Evolutionary conservation across 2,888 invertebrate genomes (phyloP).

Genomic region (Entomobrya proxima): DNA sequence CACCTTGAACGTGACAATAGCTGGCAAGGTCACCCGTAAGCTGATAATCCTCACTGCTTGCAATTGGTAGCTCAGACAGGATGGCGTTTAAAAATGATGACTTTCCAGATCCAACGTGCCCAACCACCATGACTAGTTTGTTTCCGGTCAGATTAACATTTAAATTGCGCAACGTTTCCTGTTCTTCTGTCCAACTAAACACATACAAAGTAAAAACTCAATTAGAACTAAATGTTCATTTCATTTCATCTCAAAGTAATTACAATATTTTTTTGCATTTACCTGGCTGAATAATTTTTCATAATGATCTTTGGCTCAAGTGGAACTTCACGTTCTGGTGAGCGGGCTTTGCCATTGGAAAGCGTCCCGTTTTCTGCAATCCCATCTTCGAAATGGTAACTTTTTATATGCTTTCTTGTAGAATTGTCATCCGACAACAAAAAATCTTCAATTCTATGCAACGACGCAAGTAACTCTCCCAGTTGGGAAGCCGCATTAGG

Average conservation of each 20-base stretch:
- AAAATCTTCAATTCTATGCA: conserved; percentile 47
- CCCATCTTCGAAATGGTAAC: conserved; percentile 7
- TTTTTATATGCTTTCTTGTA: no score
- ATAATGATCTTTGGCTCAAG: conserved; percentile 21
- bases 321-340: not conserved
- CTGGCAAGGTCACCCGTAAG: conserved; percentile 75
- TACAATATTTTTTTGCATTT: no score
- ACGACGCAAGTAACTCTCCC: conserved; percentile 41
- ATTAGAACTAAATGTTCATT: not conserved
- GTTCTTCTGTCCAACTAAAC: conserved; percentile 40
- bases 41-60: conserved; percentile 80
- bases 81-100: conserved; percentile 81
- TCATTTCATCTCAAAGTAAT: no score
- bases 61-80: conserved; percentile 84
- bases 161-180: conserved; percentile 13
- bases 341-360: not conserved
- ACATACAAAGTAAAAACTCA: no score
- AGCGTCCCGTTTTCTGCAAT: conserved; percentile 16
- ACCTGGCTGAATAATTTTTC: conserved; percentile 52
- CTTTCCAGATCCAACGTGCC: conserved; percentile 58
- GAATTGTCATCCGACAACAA: conserved; percentile 29
- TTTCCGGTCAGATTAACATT: conserved; percentile 20
- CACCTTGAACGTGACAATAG: conserved; percentile 36
- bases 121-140: conserved; percentile 52
- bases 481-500: conserved; percentile 30